Evolutionary conservation across 2,888 invertebrate genomes (phyloP).

Genomic region (Selenia dentaria): DNA sequence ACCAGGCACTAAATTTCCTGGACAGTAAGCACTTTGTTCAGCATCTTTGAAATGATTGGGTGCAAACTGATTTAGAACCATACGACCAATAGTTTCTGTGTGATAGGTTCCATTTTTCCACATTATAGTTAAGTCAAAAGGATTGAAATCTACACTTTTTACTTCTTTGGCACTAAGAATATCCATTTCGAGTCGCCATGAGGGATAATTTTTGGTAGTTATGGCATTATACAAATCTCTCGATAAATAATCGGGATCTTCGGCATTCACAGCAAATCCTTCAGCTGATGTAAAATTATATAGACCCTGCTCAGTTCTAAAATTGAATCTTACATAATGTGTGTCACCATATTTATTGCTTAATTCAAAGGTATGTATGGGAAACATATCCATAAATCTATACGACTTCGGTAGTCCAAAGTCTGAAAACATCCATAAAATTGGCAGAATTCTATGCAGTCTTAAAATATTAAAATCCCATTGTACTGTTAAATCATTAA

Average conservation of each 20-base stretch:
- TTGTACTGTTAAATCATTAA: conserved; percentile 50
- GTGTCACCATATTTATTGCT: conserved; percentile 88
- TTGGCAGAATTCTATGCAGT: conserved; percentile 88
- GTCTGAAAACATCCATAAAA: conserved; percentile 92
- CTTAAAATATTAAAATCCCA: conserved; percentile 80
- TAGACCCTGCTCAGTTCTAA: conserved; percentile 94
- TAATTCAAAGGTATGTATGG: conserved; percentile 94
- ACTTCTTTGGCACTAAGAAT: conserved; percentile 66
- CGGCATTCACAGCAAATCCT: conserved; percentile 85
- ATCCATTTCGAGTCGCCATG: conserved; percentile 71
- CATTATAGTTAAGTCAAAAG: conserved; percentile 72
- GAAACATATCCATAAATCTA: conserved; percentile 95
- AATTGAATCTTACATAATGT: conserved; percentile 94
- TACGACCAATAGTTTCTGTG: conserved; percentile 73
- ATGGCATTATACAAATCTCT: conserved; percentile 94
- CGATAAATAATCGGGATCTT: conserved; percentile 92
- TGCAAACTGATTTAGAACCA: conserved; percentile 76
- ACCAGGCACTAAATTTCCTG: conserved; percentile 58
- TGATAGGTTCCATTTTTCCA: conserved; percentile 74
- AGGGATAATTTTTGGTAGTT: conserved; percentile 82
- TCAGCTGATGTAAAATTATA: conserved; percentile 87
- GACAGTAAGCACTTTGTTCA: conserved; percentile 79
- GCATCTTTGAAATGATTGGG: conserved; percentile 76
- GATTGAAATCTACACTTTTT: conserved; percentile 59
- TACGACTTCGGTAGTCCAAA: conserved; percentile 95